Conservation (phyloP, 2,113 vertebrate genomes). For the Dromaius novaehollandiae region DNA sequence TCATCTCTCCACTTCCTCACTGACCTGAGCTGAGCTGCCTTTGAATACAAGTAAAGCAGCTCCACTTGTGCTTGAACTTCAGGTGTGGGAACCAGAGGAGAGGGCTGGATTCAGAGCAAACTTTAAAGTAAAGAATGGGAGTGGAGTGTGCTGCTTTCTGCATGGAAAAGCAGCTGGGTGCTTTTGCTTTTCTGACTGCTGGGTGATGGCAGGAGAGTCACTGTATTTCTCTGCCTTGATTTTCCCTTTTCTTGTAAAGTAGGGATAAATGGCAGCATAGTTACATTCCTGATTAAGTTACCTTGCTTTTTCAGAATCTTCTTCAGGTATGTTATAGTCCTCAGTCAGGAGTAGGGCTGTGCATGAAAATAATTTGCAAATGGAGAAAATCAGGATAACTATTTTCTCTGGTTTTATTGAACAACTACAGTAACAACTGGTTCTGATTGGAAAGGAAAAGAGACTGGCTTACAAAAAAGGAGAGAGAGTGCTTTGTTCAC, state of each 20-base stretch:
- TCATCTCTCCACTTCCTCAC: neutral
- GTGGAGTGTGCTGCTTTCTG: neutral
- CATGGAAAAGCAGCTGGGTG: neutral
- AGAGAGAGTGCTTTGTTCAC: neutral
- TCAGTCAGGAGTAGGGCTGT: neutral
- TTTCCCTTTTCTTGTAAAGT: neutral
- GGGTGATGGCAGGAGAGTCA: rapidly evolving
- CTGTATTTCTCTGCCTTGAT: neutral
- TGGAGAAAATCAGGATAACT: neutral
- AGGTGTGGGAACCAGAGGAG: neutral
- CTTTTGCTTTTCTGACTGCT: neutral
- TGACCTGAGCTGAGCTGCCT: neutral
- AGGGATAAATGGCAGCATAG: neutral
- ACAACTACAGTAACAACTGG: neutral
- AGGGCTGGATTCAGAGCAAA: neutral
- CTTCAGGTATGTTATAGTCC: neutral
- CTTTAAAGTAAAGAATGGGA: neutral
- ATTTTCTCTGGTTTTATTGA: neutral
- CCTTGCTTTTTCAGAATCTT: neutral
- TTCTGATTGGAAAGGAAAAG: neutral
- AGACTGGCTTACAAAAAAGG: neutral
- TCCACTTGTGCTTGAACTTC: neutral
- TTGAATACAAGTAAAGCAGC: neutral
- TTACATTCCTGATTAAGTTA: neutral
- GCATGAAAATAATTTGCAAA: neutral